Evolutionary conservation across 2,797 vertebrate species (phyloP).

Genomic region (Meriones psammophilus): DNA sequence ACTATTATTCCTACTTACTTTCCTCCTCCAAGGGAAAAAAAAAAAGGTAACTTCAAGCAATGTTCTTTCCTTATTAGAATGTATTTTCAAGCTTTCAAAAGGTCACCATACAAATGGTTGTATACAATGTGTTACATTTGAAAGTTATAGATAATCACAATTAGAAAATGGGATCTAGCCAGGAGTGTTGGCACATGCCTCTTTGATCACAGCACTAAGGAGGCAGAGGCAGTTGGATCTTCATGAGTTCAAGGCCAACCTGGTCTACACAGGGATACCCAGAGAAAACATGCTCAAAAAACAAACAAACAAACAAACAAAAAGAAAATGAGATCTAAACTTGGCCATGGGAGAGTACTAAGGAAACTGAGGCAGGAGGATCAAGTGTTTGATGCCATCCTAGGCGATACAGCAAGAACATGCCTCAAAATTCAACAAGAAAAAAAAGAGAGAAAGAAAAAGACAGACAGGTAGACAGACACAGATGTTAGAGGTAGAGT

Average conservation of each 20-base stretch:
- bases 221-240: neutral
- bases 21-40: neutral
- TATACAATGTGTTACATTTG: conserved; percentile 24
- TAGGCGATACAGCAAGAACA: neutral
- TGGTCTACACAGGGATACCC: too few species aligned
- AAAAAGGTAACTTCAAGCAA: neutral
- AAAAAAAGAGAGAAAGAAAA: neutral
- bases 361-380: neutral
- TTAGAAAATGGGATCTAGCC: conserved; percentile 15
- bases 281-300: too few species aligned
- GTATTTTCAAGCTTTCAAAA: conserved; percentile 53
- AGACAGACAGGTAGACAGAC: neutral
- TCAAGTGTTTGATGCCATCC: neutral
- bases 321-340: too few species aligned
- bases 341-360: neutral
- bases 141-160: conserved; percentile 19
- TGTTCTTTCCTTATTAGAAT: neutral
- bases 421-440: neutral
- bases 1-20: conserved; percentile 24
- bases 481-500: neutral
- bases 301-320: too few species aligned
- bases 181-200: neutral
- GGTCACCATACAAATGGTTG: conserved; percentile 6
- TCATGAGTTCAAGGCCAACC: neutral
- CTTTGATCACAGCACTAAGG: neutral